Base-by-base conservation (phyloP, 2,888 invertebrate genomes). In the Plusia festucae region DNA sequence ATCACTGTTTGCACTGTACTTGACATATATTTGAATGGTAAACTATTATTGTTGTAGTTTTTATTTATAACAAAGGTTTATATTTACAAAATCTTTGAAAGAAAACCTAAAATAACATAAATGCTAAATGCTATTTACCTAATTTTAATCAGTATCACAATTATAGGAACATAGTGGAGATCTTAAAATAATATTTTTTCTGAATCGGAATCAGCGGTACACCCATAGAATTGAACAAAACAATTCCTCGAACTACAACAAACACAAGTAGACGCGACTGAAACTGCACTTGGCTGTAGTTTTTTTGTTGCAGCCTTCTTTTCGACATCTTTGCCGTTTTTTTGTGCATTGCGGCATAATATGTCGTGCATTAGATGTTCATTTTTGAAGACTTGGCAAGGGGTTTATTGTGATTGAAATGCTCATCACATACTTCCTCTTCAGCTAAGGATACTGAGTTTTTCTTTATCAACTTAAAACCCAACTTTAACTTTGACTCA, bases 251-350 rank as follows among this genome's bases (percentile, higher is more conserved):
- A 58, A 34, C 58, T 58, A 52, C 49, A 49, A n/a, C n/a, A 58
- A 30, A 49, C 58, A 58, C 30, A 51, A 32, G 51, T 51, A 58
- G 30, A 58, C 16, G 15, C 51, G 58, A 58, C 58, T 32, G 20
- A 58, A 58, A 49, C 58, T n/a, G 58, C 58, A 58, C 49, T 58
- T 58, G 1, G 58, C 58, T 49, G 58, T 58, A n/a, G 51, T 58
- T 58, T 58, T 58, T 18, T 58, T 58, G 16, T 58, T 58, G 58
- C 58, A 58, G 58, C 58, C 58, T 58, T 49, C 30, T n/a, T 58
- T 58, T 27, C 57, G 57, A 58, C 57, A 58, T 58, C 57, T 49
- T 46, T 51, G 57, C 49, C n/a, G n/a, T n/a, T n/a, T n/a, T n/a
- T n/a, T n/a, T n/a, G n/a, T n/a, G n/a, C n/a, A n/a, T n/a, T n/a